Conservation (phyloP, 2,888 invertebrate genomes). For the Scaptomyza caliginosa region DNA sequence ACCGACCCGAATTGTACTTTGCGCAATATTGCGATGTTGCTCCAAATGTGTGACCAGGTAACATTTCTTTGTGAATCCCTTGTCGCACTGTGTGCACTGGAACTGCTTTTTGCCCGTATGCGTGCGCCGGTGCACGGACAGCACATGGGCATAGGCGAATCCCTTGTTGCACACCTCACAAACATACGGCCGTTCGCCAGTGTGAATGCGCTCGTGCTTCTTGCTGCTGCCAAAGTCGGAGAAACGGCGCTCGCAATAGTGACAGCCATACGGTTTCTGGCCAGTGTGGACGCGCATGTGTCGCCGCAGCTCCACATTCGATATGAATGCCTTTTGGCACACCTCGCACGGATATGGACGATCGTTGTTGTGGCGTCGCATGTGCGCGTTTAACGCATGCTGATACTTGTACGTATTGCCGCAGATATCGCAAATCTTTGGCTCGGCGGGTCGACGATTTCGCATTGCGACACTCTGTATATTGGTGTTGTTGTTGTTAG, state of each 20-base stretch:
- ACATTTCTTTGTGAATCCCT: conserved; percentile 83
- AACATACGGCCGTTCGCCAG: conserved; percentile 82
- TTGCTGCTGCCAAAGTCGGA: conserved; percentile 84
- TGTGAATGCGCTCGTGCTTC: conserved; percentile 84
- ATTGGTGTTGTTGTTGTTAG: conserved; percentile 4
- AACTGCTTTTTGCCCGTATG: conserved; percentile 84
- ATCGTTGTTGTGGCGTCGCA: conserved; percentile 83
- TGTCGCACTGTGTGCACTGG: conserved; percentile 80
- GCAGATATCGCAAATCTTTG: conserved; percentile 83
- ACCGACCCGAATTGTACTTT: not conserved
- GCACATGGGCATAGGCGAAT: conserved; percentile 83
- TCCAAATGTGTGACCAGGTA: conserved; percentile 80
- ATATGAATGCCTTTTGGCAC: conserved; percentile 83
- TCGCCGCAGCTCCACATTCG: conserved; percentile 82
- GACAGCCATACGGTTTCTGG: conserved; percentile 83
- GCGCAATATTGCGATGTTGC: conserved; percentile 61
- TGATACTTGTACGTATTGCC: conserved; percentile 84
- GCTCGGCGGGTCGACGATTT: conserved; percentile 48
- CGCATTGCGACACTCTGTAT: not conserved
- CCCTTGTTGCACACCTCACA: conserved; percentile 82
- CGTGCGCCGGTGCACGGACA: conserved; percentile 81
- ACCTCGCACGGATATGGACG: conserved; percentile 82
- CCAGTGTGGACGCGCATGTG: conserved; percentile 84
- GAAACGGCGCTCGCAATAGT: conserved; percentile 82
- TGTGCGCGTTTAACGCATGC: conserved; percentile 83